phyloP scores from a whole-genome alignment of 2,888 invertebrate species.

The Iselma pallidipennis region DNA sequence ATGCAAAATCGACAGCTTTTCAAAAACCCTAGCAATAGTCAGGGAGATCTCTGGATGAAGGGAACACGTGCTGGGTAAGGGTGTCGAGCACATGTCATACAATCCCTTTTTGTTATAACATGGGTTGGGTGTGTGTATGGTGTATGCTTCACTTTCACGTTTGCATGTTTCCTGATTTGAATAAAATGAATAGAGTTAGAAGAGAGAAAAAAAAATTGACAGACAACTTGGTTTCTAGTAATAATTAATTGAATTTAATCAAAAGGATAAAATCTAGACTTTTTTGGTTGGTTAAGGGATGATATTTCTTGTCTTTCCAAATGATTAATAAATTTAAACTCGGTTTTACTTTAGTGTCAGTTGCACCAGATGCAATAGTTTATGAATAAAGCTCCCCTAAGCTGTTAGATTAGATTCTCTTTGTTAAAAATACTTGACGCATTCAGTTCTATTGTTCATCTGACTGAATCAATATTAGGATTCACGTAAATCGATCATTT shows the following conservation, averaged over 20 bases:
- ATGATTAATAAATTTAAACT: not conserved
- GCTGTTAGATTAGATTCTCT: not conserved
- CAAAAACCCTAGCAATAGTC: no score
- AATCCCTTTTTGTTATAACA: not conserved
- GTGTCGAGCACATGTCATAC: not conserved
- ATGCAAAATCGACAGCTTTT: not conserved
- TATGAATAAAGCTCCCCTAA: not conserved
- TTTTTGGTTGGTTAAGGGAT: not conserved
- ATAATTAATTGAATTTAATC: no score
- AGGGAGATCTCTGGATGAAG: no score
- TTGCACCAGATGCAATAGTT: not conserved
- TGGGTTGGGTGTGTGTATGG: no score
- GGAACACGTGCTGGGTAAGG: not conserved
- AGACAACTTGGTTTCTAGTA: no score
- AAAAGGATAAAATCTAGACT: no score
- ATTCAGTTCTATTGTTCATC: not conserved
- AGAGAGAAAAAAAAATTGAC: not conserved
- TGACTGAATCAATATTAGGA: no score
- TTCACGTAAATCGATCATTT: no score
- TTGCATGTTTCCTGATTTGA: not conserved
- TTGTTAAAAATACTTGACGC: not conserved
- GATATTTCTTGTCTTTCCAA: no score
- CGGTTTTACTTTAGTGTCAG: not conserved
- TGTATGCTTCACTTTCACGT: not conserved
- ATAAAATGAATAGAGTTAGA: not conserved